These are phyloP conservation scores for Myopa tessellatipennis DNA, from an alignment of 2,888 invertebrate species.

Conservation along the genomic window DNA sequence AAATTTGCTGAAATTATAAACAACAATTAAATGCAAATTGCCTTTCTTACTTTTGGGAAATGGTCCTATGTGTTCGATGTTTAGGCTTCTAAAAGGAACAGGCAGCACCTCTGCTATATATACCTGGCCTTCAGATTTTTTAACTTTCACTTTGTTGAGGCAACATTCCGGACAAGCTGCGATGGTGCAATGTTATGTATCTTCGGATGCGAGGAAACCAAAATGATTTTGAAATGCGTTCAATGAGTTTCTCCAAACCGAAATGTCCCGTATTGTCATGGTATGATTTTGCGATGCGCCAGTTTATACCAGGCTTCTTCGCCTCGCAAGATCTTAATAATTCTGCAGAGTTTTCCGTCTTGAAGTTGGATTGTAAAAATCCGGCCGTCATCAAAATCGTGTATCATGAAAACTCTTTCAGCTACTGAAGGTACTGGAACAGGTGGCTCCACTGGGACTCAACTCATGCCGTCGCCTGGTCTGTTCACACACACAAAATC, in stretches of 20 bases:
- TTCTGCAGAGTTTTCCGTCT: conserved; percentile 13
- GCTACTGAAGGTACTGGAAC: conserved; percentile 9
- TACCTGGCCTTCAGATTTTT: conserved; percentile 43
- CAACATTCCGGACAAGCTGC: not conserved
- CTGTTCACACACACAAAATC: conserved; percentile 37
- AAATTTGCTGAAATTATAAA: conserved; percentile 48
- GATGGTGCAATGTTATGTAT: conserved; percentile 47
- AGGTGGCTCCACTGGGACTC: conserved; percentile 9
- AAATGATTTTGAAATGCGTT: conserved; percentile 42
- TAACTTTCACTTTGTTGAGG: conserved; percentile 22
- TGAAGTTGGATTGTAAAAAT: conserved; percentile 25
- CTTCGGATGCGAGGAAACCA: conserved; percentile 48
- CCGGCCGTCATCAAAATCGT: conserved; percentile 8
- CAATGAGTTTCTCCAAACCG: conserved; percentile 44
- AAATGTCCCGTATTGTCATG: conserved; percentile 50
- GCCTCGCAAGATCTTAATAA: not conserved
- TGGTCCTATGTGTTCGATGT: conserved; percentile 56
- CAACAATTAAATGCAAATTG: conserved; percentile 59
- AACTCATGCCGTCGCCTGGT: conserved; percentile 24
- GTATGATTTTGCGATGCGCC: conserved; percentile 43
- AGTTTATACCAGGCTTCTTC: conserved; percentile 39
- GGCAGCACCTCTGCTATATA: conserved; percentile 36
- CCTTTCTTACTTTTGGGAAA: conserved; percentile 44
- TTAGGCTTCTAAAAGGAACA: conserved; percentile 49
- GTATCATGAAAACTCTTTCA: not conserved